A percentile compares a stretch with the other conserved stretches of the same genome.
Evolutionary conservation across 2,888 invertebrate genomes (phyloP).

Genomic region (Apoderus coryli): DNA sequence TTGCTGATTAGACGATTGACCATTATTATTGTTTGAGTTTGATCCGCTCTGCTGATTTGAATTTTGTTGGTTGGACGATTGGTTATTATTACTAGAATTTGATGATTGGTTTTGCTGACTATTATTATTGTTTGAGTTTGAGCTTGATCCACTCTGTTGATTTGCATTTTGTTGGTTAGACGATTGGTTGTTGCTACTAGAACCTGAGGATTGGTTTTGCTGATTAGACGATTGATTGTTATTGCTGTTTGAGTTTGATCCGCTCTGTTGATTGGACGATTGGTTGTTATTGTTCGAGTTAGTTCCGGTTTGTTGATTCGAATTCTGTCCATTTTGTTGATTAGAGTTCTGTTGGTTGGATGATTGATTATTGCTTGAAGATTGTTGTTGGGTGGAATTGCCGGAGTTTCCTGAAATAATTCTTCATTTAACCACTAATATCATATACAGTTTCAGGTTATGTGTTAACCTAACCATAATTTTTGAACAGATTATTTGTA

Average conservation of each 20-base stretch:
- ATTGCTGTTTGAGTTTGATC: constrained; percentile 13
- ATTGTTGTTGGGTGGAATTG: too few relatives aligned
- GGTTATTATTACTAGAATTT: constrained; percentile 6
- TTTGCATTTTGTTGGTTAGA: constrained; percentile 15
- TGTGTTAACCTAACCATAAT: too few relatives aligned
- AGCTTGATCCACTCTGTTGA: constrained; percentile 12
- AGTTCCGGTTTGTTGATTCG: constrained; percentile 9
- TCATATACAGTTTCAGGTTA: too few relatives aligned
- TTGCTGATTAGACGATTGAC: constrained; percentile 15
- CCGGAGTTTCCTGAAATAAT: too few relatives aligned
- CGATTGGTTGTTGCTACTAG: constrained; percentile 13
- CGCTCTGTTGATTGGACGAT: constrained; percentile 13
- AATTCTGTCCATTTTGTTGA: constrained; percentile 16
- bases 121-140: constrained; percentile 8
- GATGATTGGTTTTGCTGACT: constrained; percentile 12
- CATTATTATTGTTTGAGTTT: constrained; percentile 11
- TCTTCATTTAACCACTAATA: too few relatives aligned
- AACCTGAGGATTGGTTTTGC: constrained; percentile 15
- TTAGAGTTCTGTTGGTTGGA: constrained; percentile 14
- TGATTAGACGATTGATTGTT: constrained; percentile 11
- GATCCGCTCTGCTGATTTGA: constrained; percentile 16
- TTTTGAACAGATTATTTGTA: too few relatives aligned
- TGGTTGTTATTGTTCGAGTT: constrained; percentile 11
- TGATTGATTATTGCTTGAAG: too few relatives aligned
- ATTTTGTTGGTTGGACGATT: constrained; percentile 15